phyloP scores from a whole-genome alignment of 2,888 invertebrate genomes.

The Cryptocheilus praepositus region DNA sequence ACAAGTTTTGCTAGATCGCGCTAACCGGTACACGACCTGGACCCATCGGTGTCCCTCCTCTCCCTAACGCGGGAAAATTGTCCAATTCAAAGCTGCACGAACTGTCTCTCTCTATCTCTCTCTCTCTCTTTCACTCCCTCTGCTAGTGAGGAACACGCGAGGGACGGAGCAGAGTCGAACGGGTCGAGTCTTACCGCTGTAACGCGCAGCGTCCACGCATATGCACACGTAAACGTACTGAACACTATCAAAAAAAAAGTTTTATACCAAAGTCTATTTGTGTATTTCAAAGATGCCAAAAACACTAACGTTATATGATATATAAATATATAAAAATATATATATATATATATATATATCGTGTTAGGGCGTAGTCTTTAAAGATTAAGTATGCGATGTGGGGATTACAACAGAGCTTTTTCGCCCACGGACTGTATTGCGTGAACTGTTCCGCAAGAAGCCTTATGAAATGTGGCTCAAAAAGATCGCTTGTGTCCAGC shows the following conservation, averaged over 20 bases:
- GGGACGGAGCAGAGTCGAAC: slow-evolving; percentile 8
- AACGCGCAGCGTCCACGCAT: slow-evolving; percentile 33
- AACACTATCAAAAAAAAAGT: slow-evolving; percentile 76
- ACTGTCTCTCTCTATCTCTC: slow-evolving; percentile 13
- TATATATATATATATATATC: slow-evolving; percentile 56
- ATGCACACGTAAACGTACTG: slow-evolving; percentile 48
- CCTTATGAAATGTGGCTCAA: neutral
- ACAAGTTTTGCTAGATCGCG: slow-evolving; percentile 69
- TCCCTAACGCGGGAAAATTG: slow-evolving; percentile 40
- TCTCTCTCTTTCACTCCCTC: slow-evolving; percentile 25
- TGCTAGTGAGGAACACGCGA: slow-evolving; percentile 3
- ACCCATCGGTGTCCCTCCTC: slow-evolving; percentile 28
- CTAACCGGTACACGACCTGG: neutral
- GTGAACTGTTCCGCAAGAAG: slow-evolving; percentile 2
- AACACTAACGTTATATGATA: slow-evolving; percentile 72
- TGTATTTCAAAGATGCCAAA: slow-evolving; percentile 81
- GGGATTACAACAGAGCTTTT: slow-evolving; percentile 12
- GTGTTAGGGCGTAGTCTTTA: slow-evolving; percentile 60
- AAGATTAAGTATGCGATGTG: slow-evolving; percentile 45
- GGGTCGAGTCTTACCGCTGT: slow-evolving; percentile 19
- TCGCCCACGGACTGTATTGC: neutral
- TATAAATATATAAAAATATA: slow-evolving; percentile 55
- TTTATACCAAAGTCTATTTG: slow-evolving; percentile 81
- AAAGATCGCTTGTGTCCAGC: no score
- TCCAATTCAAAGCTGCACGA: slow-evolving; percentile 43